Base-by-base conservation (phyloP, 2,888 invertebrate genomes). In the Oxytorus armatus region DNA sequence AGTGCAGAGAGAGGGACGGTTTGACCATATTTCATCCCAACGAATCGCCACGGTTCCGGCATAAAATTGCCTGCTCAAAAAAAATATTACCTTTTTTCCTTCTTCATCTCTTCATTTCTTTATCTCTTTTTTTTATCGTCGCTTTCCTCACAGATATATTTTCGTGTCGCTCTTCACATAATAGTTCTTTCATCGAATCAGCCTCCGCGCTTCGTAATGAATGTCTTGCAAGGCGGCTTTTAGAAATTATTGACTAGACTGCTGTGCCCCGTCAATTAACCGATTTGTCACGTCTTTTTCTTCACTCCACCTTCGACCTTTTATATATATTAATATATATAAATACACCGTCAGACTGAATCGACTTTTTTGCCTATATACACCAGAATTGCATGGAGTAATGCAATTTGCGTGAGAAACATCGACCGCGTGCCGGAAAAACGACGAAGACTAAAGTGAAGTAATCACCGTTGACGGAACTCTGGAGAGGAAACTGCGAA, bases 11-110 rank as follows among this genome's bases (percentile, higher is more conserved):
- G 23, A 70, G n/a, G 18, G n/a, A 74, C 66, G 77, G 55, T 44
- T 77, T 39, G 25, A 39, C 68, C 63, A 80, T 85, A 85, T 82
- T 86, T 86, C 81, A 86, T 83, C 66, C 74, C 49, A 36, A 10
- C 47, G 47, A 36, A 74, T 73, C 51, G 42, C 47, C 55, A 55
- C n/a, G 18, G 16, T 65, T 23, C 74, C 5, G 70, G 72, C 57
- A 78, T 59, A 82, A 74, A 84, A 79, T 82, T 69, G 61, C 70
- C 57, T 21, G 44, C 47, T 42, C 81, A 59, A 80, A 87, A 81
- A 79, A 78, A 77, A 81, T 83, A 86, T 82, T 81, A 79, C 79
- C n/a, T 81, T 42, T 39, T 44, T 72, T 75, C 59, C 53, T 55
- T 23, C n/a, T 14, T 29, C 25, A 21, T 55, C 25, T 51, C 23